Evolutionary conservation across 2,113 vertebrate genomes (phyloP), one percentile per base, ranked within the genome.

Genomic region (Sinocyclocheilus anophthalmus): DNA sequence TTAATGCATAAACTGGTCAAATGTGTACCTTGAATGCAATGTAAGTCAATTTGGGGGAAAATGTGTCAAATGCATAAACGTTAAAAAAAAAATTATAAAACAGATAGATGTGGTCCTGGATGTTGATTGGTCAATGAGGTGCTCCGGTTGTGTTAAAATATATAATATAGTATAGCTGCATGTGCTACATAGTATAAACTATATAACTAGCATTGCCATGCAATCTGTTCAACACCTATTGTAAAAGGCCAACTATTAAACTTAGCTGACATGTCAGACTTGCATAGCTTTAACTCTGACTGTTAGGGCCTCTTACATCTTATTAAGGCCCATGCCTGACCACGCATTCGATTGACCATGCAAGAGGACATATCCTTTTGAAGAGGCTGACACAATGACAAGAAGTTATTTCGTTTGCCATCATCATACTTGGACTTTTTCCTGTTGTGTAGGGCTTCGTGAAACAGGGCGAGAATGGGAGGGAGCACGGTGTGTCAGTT

Each of bases 401-500:
- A 45, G 37, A 8, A 30, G 30, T 30, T 30, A 30, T 30, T 30
- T 30, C 30, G n/a, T n/a, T 30, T 30, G 1, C 1, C 30, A 30
- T 30, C 30, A 30, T 30, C 30, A n/a, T n/a, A 30, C 14, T 11
- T 53, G n/a, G n/a, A n/a, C 5, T 83, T 30, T 0, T 33, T 37
- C 45, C 69, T 73, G 61, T 63, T 78, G 0, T 57, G n/a, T n/a
- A n/a, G n/a, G n/a, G n/a, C n/a, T n/a, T n/a, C n/a, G n/a, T n/a
- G n/a, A n/a, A n/a, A n/a, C n/a, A n/a, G n/a, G n/a, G n/a, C n/a
- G n/a, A n/a, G n/a, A n/a, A n/a, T n/a, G n/a, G n/a, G n/a, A 96
- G 97, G 94, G 96, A 20, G 96, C 96, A 0, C 70, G n/a, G n/a
- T 97, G 48, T 97, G 96, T 97, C 95, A 22, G 97, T 97, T 91